Percentiles rank a stretch among this genome's conserved stretches.
Conservation (phyloP, 2,797 vertebrate species). For the Sylvia borin region DNA sequence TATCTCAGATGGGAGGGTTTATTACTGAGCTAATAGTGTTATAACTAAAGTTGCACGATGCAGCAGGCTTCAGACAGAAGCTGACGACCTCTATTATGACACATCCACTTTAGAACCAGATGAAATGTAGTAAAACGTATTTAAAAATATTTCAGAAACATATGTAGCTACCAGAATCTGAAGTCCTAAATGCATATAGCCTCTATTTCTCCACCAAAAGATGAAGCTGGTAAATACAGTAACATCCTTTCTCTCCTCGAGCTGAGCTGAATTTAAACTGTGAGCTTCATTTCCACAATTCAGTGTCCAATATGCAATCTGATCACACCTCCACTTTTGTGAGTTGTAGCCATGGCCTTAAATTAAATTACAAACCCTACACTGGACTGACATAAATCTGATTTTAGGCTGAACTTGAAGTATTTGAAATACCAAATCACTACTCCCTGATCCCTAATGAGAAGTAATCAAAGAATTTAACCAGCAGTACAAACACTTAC, state of each 20-base stretch:
- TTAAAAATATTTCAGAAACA: constrained; percentile 41
- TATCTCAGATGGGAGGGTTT: background rate
- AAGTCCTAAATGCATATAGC: constrained; percentile 16
- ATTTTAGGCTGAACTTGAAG: constrained; percentile 75
- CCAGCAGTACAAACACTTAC: constrained; percentile 68
- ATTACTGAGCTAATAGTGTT: background rate
- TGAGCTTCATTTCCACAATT: constrained; percentile 56
- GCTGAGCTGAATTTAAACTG: constrained; percentile 46
- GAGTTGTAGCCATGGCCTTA: constrained; percentile 61
- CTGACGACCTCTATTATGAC: constrained; percentile 37
- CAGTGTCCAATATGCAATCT: constrained; percentile 68
- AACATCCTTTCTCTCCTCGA: background rate
- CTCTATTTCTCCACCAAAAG: constrained; percentile 33
- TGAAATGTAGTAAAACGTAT: constrained; percentile 26
- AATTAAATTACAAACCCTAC: constrained; percentile 72
- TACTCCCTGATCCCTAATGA: constrained; percentile 75
- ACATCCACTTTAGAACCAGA: constrained; percentile 32
- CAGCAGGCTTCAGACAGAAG: constrained; percentile 4
- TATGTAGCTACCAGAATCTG: constrained; percentile 31
- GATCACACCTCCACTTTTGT: constrained; percentile 68
- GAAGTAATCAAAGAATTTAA: constrained; percentile 78
- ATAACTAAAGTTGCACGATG: background rate
- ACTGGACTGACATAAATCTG: constrained; percentile 73
- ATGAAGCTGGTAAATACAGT: constrained; percentile 49
- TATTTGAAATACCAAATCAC: constrained; percentile 75